These are phyloP conservation scores for Ochlodes sylvanus DNA, from an alignment of 2,888 invertebrate species.

Conservation along the genomic window DNA sequence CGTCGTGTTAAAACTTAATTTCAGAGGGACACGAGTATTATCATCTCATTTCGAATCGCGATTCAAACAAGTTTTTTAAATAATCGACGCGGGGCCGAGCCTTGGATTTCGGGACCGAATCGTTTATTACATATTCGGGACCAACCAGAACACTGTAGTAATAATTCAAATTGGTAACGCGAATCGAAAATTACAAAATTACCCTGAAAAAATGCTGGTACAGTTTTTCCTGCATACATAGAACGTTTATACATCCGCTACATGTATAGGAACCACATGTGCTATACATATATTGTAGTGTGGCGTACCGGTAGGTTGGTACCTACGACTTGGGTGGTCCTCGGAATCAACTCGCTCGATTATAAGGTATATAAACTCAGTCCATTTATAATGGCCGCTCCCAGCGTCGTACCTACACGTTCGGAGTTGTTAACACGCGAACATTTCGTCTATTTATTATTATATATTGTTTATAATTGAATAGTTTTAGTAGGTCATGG, in stretches of 20 bases:
- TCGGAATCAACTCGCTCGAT: constrained; percentile 68
- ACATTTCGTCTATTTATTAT: constrained; percentile 27
- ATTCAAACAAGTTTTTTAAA: constrained; percentile 59
- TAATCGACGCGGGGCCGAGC: constrained; percentile 51
- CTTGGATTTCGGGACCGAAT: constrained; percentile 55
- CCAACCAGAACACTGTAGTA: constrained; percentile 59
- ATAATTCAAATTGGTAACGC: constrained; percentile 77
- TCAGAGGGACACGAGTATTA: constrained; percentile 46
- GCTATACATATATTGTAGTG: constrained; percentile 42
- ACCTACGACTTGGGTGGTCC: constrained; percentile 79
- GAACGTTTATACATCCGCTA: constrained; percentile 6
- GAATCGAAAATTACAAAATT: constrained; percentile 80
- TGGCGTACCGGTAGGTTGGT: constrained; percentile 55
- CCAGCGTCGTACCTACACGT: constrained; percentile 45
- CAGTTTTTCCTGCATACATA: constrained; percentile 31
- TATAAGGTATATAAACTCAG: constrained; percentile 65
- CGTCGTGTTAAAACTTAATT: constrained; percentile 37
- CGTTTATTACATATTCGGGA: constrained; percentile 66
- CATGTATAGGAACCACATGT: constrained; percentile 16
- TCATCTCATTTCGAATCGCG: constrained; percentile 66
- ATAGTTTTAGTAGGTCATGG: no score
- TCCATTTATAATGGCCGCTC: constrained; percentile 55
- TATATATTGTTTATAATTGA: background rate
- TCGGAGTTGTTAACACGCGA: constrained; percentile 39
- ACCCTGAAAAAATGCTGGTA: constrained; percentile 54